Conservation (phyloP, 2,888 invertebrate species). For the Lymantria dispar region DNA sequence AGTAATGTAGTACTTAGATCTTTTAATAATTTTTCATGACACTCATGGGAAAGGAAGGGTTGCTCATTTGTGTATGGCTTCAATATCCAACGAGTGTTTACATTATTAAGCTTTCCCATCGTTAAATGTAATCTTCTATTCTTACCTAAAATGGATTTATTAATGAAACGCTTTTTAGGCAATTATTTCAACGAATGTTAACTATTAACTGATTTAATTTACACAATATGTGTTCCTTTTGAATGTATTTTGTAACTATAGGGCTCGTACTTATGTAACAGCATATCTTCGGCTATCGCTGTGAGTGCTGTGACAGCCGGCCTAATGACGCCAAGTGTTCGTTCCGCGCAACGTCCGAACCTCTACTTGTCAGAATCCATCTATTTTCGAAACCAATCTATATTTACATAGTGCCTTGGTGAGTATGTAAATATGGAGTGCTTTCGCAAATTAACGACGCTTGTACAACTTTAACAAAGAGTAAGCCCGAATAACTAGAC, state of each 20-base stretch:
- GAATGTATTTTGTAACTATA: conserved; percentile 8
- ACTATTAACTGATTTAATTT: too few species aligned
- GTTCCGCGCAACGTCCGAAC: conserved; percentile 23
- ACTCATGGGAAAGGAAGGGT: too few species aligned
- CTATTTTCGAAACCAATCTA: conserved; percentile 40
- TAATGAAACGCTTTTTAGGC: conserved; percentile 8
- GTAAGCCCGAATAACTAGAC: conserved; percentile 27
- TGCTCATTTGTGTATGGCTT: too few species aligned
- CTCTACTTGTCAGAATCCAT: conserved; percentile 29
- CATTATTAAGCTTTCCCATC: too few species aligned
- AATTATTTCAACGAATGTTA: not conserved
- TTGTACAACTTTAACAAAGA: conserved; percentile 37
- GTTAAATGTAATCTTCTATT: too few species aligned
- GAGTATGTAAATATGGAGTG: conserved; percentile 19
- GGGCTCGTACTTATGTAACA: conserved; percentile 13
- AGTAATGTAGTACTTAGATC: too few species aligned
- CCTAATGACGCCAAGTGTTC: conserved; percentile 44
- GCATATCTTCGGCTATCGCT: conserved; percentile 13
- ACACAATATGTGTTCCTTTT: conserved; percentile 1
- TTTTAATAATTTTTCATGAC: too few species aligned
- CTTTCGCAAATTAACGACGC: conserved; percentile 40
- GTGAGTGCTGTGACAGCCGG: conserved; percentile 32
- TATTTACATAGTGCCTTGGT: conserved; percentile 40
- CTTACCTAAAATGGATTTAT: too few species aligned
- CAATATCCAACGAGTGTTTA: too few species aligned